Conservation (phyloP, 2,888 invertebrate genomes). For the Chrysolina haemoptera region DNA sequence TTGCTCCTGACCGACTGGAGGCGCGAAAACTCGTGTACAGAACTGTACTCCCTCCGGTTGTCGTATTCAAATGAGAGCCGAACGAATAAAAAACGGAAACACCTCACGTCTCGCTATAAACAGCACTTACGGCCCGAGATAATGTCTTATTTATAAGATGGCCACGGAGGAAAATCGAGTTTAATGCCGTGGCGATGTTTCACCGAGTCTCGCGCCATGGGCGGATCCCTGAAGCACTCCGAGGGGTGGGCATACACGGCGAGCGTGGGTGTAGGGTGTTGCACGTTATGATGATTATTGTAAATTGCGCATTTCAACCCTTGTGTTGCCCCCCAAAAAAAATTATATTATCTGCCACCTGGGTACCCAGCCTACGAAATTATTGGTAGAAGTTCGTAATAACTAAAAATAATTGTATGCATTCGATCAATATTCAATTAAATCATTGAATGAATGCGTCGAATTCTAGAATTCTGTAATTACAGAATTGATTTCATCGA, state of each 20-base stretch:
- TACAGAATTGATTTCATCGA: too few species aligned
- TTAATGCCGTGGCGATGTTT: conserved; percentile 35
- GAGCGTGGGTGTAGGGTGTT: background rate
- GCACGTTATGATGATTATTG: too few species aligned
- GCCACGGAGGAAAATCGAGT: conserved; percentile 49
- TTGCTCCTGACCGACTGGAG: conserved; percentile 3
- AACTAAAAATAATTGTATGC: too few species aligned
- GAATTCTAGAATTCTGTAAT: too few species aligned
- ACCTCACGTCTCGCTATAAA: conserved; percentile 56
- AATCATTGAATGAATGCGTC: too few species aligned
- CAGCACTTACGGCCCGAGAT: conserved; percentile 60
- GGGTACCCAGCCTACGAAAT: too few species aligned
- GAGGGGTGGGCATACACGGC: background rate
- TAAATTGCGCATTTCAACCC: too few species aligned
- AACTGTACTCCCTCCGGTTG: conserved; percentile 50
- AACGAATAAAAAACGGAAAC: conserved; percentile 61
- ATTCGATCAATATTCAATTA: too few species aligned
- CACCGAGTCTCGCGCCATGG: conserved; percentile 15
- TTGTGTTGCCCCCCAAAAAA: too few species aligned
- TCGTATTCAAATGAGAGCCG: conserved; percentile 61
- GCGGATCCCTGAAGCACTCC: background rate
- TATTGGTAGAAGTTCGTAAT: too few species aligned
- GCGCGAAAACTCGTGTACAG: conserved; percentile 49
- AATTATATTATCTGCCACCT: too few species aligned
- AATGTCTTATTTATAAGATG: conserved; percentile 68